Conservation (phyloP, 2,797 vertebrate genomes). For the Synanceia verrucosa region DNA sequence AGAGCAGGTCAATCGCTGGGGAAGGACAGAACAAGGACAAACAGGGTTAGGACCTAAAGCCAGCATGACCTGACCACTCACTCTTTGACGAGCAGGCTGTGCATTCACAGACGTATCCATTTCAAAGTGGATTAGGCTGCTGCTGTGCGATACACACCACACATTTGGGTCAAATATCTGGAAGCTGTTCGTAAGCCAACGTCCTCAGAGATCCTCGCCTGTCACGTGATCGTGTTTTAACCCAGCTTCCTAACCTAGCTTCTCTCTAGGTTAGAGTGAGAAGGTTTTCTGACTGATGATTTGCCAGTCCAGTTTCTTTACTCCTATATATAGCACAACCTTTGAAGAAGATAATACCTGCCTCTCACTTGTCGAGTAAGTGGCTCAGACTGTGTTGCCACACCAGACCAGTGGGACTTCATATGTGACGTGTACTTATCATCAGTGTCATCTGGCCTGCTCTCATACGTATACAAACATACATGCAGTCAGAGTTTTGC, state of each 20-base stretch:
- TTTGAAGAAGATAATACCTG: slow-evolving; percentile 34
- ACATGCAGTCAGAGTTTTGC: neutral
- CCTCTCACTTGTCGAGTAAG: slow-evolving; percentile 21
- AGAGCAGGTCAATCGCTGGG: slow-evolving; percentile 95
- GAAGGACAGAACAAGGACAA: slow-evolving; percentile 26
- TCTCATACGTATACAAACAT: slow-evolving; percentile 61
- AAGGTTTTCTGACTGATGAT: slow-evolving; percentile 11
- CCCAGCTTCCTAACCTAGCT: slow-evolving; percentile 68
- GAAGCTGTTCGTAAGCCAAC: slow-evolving; percentile 62
- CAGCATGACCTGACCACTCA: neutral
- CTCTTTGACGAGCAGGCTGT: neutral
- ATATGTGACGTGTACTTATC: slow-evolving; percentile 42
- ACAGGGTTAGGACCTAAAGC: slow-evolving; percentile 30
- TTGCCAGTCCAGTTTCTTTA: slow-evolving; percentile 26
- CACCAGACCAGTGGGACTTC: neutral
- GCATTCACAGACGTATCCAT: neutral
- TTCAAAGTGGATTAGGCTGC: slow-evolving; percentile 40
- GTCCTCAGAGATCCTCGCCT: slow-evolving; percentile 57
- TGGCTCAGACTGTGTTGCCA: neutral
- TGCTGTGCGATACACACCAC: slow-evolving; percentile 39
- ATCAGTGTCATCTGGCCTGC: slow-evolving; percentile 54
- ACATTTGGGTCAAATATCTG: slow-evolving; percentile 75
- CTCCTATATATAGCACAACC: slow-evolving; percentile 47
- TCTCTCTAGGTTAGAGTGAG: slow-evolving; percentile 39
- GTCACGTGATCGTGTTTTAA: slow-evolving; percentile 63